Conservation (phyloP, 2,888 invertebrate genomes). For the Drosophila planitibia region DNA sequence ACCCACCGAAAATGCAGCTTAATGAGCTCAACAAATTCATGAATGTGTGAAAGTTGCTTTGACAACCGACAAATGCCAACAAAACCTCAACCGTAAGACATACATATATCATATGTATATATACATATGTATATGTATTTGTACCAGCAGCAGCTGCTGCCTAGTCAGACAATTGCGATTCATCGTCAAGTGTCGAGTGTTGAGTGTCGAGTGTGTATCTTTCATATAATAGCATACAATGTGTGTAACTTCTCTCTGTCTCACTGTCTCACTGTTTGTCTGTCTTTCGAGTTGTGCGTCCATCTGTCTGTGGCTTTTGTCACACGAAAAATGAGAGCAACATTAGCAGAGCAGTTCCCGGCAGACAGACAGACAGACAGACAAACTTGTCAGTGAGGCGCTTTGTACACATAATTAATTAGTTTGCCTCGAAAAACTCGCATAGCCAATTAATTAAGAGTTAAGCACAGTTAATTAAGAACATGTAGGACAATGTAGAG, state of each 20-base stretch:
- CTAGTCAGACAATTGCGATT: slow-evolving; percentile 69
- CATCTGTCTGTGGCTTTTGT: slow-evolving; percentile 72
- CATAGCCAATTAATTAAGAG: slow-evolving; percentile 76
- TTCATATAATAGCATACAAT: slow-evolving; percentile 64
- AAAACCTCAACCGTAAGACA: slow-evolving; percentile 33
- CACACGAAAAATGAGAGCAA: slow-evolving; percentile 63
- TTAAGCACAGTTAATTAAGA: slow-evolving; percentile 77
- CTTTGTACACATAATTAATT: slow-evolving; percentile 73
- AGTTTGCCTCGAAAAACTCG: slow-evolving; percentile 70
- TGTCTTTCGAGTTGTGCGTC: slow-evolving; percentile 17
- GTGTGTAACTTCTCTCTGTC: slow-evolving; percentile 34
- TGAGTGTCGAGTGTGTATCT: slow-evolving; percentile 57
- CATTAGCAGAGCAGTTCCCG: not conserved
- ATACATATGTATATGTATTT: slow-evolving; percentile 5
- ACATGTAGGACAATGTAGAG: slow-evolving; percentile 25
- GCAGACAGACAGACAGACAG: not conserved
- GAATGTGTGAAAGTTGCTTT: slow-evolving; percentile 82
- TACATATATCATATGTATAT: not conserved
- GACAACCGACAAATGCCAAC: slow-evolving; percentile 79
- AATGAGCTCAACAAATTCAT: slow-evolving; percentile 81
- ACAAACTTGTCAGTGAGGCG: slow-evolving; percentile 50
- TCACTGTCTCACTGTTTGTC: slow-evolving; percentile 17
- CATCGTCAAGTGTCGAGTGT: slow-evolving; percentile 71
- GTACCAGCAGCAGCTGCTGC: not conserved
- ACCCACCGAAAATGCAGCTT: slow-evolving; percentile 80